Evolutionary conservation across 2,113 vertebrate species (phyloP).

Genomic region (Panthera tigris): DNA sequence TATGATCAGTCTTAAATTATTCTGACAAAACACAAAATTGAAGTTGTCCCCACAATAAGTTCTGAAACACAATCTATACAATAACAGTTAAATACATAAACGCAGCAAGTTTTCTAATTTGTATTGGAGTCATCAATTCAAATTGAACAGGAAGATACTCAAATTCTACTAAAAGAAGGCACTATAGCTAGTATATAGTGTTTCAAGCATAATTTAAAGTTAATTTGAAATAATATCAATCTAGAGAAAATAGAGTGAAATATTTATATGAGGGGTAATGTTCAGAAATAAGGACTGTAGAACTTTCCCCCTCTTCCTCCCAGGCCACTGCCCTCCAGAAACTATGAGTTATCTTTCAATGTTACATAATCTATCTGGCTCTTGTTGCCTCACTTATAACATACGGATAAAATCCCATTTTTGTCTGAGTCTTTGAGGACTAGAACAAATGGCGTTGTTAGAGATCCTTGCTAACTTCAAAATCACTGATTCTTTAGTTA

Average conservation of each 20-base stretch:
- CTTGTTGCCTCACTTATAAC: neutral
- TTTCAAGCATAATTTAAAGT: neutral
- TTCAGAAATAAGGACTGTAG: neutral
- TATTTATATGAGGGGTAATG: neutral
- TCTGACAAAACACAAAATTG: neutral
- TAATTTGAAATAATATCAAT: neutral
- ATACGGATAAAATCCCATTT: neutral
- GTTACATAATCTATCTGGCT: neutral
- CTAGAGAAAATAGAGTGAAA: neutral
- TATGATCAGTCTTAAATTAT: neutral
- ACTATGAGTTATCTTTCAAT: neutral
- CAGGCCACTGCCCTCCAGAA: fast-evolving
- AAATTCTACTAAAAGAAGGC: neutral
- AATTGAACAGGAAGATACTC: neutral
- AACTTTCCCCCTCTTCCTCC: fast-evolving
- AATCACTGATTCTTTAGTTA: neutral
- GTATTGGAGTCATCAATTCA: neutral
- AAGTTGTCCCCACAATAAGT: neutral
- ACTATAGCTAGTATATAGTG: neutral
- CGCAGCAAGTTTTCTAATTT: neutral
- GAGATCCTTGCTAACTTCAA: neutral
- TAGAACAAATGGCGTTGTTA: neutral
- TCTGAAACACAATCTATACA: neutral
- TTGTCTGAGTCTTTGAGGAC: neutral
- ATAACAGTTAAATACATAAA: neutral